Evolutionary conservation across 1,140 invertebrate genomes (phyloP).

Genomic region (Tetraneura akinire): DNA sequence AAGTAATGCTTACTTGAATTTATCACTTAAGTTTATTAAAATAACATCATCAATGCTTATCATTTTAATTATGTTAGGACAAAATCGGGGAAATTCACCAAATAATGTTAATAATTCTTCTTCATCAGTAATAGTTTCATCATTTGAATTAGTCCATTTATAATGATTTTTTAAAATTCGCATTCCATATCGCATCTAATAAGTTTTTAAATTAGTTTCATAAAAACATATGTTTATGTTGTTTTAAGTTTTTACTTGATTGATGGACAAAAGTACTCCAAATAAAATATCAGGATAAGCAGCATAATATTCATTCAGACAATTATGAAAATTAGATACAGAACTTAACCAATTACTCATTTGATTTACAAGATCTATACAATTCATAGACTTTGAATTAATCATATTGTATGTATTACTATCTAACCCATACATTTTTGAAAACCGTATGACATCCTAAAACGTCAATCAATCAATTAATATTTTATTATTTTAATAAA

Average conservation of each 20-base stretch:
- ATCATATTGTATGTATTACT: conserved; percentile 30
- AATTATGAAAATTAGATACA: conserved; percentile 63
- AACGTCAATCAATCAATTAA: background rate
- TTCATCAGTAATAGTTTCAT: conserved; percentile 10
- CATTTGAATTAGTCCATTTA: background rate
- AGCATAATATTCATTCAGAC: conserved; percentile 63
- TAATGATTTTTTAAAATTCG: conserved; percentile 40
- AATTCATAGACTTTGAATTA: background rate
- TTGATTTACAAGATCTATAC: conserved; percentile 56
- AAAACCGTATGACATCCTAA: conserved; percentile 41
- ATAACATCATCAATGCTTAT: background rate
- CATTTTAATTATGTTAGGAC: conserved; percentile 38
- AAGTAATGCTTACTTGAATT: conserved; percentile 10
- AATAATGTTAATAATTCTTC: conserved; percentile 31
- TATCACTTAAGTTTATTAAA: conserved; percentile 35
- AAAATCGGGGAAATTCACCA: conserved; percentile 39
- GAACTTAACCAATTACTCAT: conserved; percentile 64
- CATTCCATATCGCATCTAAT: conserved; percentile 46
- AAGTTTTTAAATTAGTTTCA: background rate
- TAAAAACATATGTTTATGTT: background rate
- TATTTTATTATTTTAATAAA: background rate
- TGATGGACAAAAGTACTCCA: conserved; percentile 65
- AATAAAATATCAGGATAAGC: conserved; percentile 70
- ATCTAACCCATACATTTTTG: conserved; percentile 34
- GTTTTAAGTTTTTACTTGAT: conserved; percentile 62